Conservation (phyloP, 1,140 invertebrate species). For the Zaprionus camerounensis region DNA sequence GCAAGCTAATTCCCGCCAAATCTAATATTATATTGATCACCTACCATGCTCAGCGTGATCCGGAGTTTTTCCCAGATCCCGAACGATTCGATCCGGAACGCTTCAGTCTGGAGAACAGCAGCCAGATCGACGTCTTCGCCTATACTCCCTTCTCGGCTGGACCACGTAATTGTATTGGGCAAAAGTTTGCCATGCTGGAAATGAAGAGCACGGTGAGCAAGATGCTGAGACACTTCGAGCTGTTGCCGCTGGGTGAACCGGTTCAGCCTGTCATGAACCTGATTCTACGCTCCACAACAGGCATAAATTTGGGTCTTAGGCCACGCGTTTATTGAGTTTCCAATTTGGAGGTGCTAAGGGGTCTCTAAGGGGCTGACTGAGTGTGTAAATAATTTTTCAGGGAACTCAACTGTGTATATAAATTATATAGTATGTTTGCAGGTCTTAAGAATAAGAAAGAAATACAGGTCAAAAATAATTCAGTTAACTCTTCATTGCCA, state of each 20-base stretch:
- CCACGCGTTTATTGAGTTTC: slow-evolving; percentile 54
- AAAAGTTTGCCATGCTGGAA: slow-evolving; percentile 92
- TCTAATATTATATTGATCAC: slow-evolving; percentile 81
- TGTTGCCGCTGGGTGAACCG: slow-evolving; percentile 64
- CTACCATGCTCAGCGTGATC: slow-evolving; percentile 85
- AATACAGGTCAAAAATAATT: background rate
- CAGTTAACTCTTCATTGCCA: too few species aligned
- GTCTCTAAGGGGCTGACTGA: background rate
- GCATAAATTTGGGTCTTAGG: slow-evolving; percentile 71
- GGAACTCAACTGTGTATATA: background rate
- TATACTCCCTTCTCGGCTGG: slow-evolving; percentile 89
- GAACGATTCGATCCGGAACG: slow-evolving; percentile 88
- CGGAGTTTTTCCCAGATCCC: slow-evolving; percentile 86
- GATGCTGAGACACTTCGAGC: slow-evolving; percentile 82
- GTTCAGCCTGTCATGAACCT: slow-evolving; percentile 63
- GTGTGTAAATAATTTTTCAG: slow-evolving; percentile 22
- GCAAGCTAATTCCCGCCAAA: slow-evolving; percentile 80
- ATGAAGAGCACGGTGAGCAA: slow-evolving; percentile 86
- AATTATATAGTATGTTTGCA: background rate
- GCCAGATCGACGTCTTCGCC: slow-evolving; percentile 84
- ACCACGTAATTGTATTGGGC: slow-evolving; percentile 88
- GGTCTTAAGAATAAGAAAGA: background rate
- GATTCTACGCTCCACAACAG: slow-evolving; percentile 68
- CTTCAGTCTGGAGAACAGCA: slow-evolving; percentile 85
- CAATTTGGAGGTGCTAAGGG: too few species aligned